A percentile compares a stretch with the other conserved stretches of the same genome.
phyloP scores from a whole-genome alignment of 2,113 vertebrate species.

The Phoenicopterus ruber region DNA sequence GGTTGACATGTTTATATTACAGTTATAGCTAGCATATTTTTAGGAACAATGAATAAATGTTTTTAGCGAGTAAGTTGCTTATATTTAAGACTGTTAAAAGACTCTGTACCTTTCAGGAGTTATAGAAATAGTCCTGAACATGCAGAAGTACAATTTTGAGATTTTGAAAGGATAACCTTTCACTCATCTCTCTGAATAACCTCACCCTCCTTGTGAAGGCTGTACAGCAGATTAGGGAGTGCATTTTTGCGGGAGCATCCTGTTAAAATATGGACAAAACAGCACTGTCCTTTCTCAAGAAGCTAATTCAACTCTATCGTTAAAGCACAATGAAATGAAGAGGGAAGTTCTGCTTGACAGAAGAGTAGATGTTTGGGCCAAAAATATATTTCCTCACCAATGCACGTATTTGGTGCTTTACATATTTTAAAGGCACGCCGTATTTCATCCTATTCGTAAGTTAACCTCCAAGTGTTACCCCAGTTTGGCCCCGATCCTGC shows the following conservation, averaged over 20 bases:
- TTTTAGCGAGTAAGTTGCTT: neutral
- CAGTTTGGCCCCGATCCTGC: neutral
- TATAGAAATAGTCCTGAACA: neutral
- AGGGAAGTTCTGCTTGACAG: neutral
- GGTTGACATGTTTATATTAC: neutral
- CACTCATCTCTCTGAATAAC: neutral
- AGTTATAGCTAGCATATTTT: neutral
- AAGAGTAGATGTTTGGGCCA: neutral
- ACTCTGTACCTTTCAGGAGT: neutral
- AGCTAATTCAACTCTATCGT: neutral
- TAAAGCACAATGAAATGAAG: neutral
- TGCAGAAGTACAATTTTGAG: neutral
- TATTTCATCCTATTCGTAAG: neutral
- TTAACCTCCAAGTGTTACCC: neutral
- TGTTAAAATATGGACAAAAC: neutral
- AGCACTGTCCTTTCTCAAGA: neutral
- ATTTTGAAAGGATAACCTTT: neutral
- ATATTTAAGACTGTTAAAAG: neutral
- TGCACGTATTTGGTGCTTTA: neutral
- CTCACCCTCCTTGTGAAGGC: neutral
- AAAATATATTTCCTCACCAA: neutral
- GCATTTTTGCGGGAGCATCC: neutral
- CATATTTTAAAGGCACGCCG: neutral
- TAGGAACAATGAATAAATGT: neutral
- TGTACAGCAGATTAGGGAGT: neutral